These are phyloP conservation scores for Ginglymostoma cirratum DNA, from an alignment of 2,113 vertebrate species.

Conservation along the genomic window DNA sequence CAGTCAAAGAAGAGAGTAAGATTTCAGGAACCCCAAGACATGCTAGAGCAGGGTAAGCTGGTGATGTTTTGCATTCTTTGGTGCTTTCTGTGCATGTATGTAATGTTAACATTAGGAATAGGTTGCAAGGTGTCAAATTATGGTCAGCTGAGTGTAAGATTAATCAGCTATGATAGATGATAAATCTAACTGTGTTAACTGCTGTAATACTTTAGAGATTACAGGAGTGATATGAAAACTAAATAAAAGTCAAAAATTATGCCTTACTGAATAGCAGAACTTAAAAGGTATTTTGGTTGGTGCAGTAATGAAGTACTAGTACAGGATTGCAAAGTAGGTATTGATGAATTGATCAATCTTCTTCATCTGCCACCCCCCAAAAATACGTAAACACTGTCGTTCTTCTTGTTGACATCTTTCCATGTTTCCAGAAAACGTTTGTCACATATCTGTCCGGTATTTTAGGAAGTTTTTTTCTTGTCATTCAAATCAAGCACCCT, in stretches of 20 bases:
- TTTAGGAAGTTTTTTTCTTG: not conserved
- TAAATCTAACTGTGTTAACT: not conserved
- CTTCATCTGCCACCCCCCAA: not conserved
- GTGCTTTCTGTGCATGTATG: not conserved
- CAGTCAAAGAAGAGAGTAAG: conserved; percentile 76
- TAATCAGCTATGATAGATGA: not conserved
- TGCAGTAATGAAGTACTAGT: not conserved
- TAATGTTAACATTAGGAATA: no score
- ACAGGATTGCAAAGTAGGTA: not conserved
- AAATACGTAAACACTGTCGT: no score
- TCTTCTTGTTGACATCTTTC: no score
- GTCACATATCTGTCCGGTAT: not conserved
- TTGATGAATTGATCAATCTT: not conserved
- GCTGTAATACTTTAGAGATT: not conserved
- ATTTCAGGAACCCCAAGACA: conserved; percentile 82
- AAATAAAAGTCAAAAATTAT: not conserved
- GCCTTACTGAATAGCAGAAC: not conserved
- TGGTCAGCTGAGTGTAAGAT: not conserved
- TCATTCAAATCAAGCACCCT: not conserved
- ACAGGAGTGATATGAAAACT: not conserved
- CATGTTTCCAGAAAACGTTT: not conserved
- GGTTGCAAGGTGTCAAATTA: not conserved
- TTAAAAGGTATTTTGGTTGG: not conserved
- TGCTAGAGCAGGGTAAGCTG: conserved; percentile 71
- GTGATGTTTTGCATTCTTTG: not conserved